A percentile compares a stretch with the other conserved stretches of the same genome.
Evolutionary conservation across 1,140 invertebrate species (phyloP).

Genomic region (Octopus sinensis): DNA sequence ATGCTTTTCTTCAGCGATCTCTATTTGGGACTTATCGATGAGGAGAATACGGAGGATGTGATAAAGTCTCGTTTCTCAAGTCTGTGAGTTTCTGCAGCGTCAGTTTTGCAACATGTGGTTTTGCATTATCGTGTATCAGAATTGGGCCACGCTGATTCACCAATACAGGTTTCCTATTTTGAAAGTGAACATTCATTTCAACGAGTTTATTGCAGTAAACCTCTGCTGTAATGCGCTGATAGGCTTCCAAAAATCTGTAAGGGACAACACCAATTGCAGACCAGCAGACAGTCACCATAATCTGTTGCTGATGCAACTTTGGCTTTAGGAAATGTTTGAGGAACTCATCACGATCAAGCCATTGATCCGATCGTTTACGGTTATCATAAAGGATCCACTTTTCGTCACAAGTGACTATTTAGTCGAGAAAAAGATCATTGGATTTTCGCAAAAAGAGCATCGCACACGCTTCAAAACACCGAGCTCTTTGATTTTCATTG

Average conservation of each 20-base stretch:
- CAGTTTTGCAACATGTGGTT: neutral
- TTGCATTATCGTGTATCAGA: neutral
- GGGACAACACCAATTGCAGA: neutral
- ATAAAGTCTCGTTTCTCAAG: neutral
- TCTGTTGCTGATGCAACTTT: too few species aligned
- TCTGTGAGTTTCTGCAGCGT: neutral
- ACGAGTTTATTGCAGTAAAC: neutral
- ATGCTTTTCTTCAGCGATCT: neutral
- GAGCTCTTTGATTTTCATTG: too few species aligned
- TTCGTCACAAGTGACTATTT: too few species aligned
- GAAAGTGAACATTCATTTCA: slow-evolving; percentile 3
- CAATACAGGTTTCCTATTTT: neutral
- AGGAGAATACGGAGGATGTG: neutral
- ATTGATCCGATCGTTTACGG: too few species aligned
- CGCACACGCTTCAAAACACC: too few species aligned
- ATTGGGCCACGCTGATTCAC: neutral
- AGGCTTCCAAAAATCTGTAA: neutral
- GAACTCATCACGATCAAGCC: too few species aligned
- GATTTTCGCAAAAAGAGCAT: too few species aligned
- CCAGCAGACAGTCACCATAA: too few species aligned
- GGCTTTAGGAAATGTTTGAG: too few species aligned
- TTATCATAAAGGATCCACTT: too few species aligned
- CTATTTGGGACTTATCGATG: neutral
- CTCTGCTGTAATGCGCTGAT: neutral
- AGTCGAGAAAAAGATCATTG: too few species aligned